Conservation (phyloP, 2,113 vertebrate species). For the Tylochromis polylepis region DNA sequence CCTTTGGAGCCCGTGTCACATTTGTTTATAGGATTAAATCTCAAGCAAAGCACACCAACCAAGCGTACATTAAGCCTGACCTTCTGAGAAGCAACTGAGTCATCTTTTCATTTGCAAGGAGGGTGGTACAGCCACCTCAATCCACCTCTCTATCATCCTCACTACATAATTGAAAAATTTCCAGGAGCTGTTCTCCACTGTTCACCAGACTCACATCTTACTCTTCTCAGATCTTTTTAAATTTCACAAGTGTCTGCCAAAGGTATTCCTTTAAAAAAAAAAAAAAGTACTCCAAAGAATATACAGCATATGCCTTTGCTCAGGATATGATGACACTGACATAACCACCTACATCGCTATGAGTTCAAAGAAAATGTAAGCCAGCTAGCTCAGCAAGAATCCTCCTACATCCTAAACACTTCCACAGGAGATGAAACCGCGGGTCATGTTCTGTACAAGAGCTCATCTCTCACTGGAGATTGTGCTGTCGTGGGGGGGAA, state of each 20-base stretch:
- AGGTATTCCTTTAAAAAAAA: conserved; percentile 16
- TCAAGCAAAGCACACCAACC: conserved; percentile 25
- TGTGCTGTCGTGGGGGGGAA: conserved; percentile 36
- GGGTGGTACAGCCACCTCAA: conserved; percentile 16
- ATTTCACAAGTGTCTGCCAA: conserved; percentile 39
- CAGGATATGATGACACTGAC: conserved; percentile 48
- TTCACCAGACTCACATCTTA: conserved; percentile 4
- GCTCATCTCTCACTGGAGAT: conserved; percentile 58
- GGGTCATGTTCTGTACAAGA: conserved; percentile 43
- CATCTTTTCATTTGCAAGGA: conserved; percentile 43
- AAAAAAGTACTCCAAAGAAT: conserved; percentile 5
- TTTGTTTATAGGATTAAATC: conserved; percentile 68
- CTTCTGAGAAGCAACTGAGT: conserved; percentile 44
- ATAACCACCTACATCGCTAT: conserved; percentile 36
- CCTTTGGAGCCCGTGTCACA: conserved; percentile 50
- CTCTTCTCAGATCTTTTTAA: conserved; percentile 40
- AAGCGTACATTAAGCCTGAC: conserved; percentile 42
- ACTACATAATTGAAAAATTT: conserved; percentile 44
- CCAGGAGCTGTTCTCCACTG: conserved; percentile 29
- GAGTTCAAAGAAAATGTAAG: conserved; percentile 49
- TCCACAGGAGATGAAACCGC: conserved; percentile 46
- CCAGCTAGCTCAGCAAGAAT: conserved; percentile 54
- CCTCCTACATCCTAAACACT: conserved; percentile 43
- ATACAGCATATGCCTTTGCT: conserved; percentile 18
- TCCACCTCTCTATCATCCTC: background rate